Base-by-base conservation (phyloP, 2,113 vertebrate genomes). In the Pterophyllum scalare region DNA sequence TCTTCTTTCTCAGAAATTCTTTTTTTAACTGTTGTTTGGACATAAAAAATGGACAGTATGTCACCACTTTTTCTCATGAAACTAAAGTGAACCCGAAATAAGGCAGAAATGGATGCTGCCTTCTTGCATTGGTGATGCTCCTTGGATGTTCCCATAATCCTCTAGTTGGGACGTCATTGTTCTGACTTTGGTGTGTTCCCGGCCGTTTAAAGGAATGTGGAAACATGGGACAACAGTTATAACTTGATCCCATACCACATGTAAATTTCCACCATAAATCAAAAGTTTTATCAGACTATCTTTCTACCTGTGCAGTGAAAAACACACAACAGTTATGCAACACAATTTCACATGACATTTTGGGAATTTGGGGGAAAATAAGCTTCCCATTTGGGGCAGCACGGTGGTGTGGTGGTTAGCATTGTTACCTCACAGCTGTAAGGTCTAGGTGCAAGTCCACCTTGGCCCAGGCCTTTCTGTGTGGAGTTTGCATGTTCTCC, bases 301-400 rank as follows among this genome's bases (percentile, higher is more conserved):
- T n/a, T 28, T 28, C 28, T 28, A 4, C 28, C 28, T 28, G 28
- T 28, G 28, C 28, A 28, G 28, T 28, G 28, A 28, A 28, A 28
- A 28, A 28, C 5, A 28, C 28, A 67, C 22, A 67, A n/a, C n/a
- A 67, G 38, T 67, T 46, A n/a, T 65, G 38, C 62, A 65, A 26
- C n/a, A 65, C 0, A 14, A 65, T 43, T 43, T 65, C 40, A 43
- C 24, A 9, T 15, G 2, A 15, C 22, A 3, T 62, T 20, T 28
- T n/a, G 3, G 6, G 1, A 1, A 40, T 65, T 10, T 38, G 10
- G n/a, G 2, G 0, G 22, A 38, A 67, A 46, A 7, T 0, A 17
- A 26, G 26, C 24, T 3, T 67, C 17, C n/a, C 5, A 28, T 28
- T 28, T 28, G 28, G 28, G 28, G 28, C 28, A 28, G 28, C 28